Conservation (phyloP, 92 coral and sea anemone species). For the Chrysogorgia sp. region DNA sequence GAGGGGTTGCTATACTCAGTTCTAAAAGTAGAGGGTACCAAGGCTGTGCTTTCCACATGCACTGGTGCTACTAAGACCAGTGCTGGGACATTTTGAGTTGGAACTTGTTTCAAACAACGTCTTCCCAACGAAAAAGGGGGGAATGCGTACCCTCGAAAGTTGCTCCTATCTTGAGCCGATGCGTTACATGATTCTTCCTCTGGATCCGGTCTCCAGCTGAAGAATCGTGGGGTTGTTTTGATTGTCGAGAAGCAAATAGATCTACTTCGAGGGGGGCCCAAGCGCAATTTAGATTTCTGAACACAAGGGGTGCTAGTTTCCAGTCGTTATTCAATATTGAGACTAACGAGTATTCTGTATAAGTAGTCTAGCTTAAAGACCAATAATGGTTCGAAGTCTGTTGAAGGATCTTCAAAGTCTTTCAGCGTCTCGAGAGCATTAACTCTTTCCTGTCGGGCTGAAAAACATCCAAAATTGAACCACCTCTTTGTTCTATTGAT, state of each 20-base stretch:
- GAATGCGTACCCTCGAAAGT: slow-evolving; percentile 16
- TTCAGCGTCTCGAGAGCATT: no score
- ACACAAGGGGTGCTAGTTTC: slow-evolving; percentile 52
- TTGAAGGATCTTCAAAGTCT: no score
- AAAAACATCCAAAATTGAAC: no score
- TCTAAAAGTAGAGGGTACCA: slow-evolving; percentile 56
- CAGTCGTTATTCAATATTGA: slow-evolving; percentile 42
- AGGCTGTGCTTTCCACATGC: slow-evolving; percentile 39
- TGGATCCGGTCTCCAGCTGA: slow-evolving; percentile 53
- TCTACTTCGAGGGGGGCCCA: slow-evolving; percentile 47
- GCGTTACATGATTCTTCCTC: slow-evolving; percentile 10
- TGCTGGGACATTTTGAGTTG: slow-evolving; percentile 27
- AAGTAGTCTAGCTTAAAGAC: no score
- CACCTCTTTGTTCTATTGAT: no score
- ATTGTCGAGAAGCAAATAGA: slow-evolving; percentile 24
- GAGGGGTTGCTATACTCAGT: slow-evolving; percentile 53
- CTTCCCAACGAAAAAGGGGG: slow-evolving; percentile 19
- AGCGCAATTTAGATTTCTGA: slow-evolving; percentile 17
- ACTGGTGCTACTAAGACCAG: slow-evolving; percentile 44
- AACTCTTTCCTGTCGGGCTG: no score
- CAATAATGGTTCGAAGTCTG: no score
- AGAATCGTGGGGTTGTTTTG: slow-evolving; percentile 32
- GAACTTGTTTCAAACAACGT: slow-evolving; percentile 46
- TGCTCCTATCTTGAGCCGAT: slow-evolving; percentile 31
- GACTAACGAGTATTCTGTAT: slow-evolving; percentile 52